phyloP scores from a whole-genome alignment of 2,888 invertebrate species.

The Clitarchus hookeri region DNA sequence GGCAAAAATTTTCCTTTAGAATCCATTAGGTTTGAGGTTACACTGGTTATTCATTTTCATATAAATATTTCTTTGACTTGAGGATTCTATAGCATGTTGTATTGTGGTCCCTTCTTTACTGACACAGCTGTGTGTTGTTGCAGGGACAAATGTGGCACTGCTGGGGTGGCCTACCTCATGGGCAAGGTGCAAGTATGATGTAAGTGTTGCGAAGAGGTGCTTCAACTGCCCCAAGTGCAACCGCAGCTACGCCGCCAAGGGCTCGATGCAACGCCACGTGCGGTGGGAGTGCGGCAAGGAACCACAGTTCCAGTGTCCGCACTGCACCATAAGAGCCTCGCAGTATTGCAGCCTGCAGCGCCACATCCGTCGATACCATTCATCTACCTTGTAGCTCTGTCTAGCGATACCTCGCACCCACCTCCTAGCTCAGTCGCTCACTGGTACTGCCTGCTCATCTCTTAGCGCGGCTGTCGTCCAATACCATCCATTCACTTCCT shows the following conservation, averaged over 20 bases:
- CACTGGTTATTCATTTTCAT: too few relatives aligned
- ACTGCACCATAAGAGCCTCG: constrained; percentile 46
- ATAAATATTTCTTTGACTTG: too few relatives aligned
- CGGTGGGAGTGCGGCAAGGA: constrained; percentile 50
- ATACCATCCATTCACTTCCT: too few relatives aligned
- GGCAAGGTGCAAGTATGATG: background rate
- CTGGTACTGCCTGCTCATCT: too few relatives aligned
- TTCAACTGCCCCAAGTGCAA: constrained; percentile 33
- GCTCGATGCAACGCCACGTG: constrained; percentile 42
- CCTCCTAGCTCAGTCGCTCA: too few relatives aligned
- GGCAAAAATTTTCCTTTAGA: too few relatives aligned
- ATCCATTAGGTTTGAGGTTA: too few relatives aligned
- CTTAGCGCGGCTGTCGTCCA: too few relatives aligned
- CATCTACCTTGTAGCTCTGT: too few relatives aligned
- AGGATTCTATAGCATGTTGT: too few relatives aligned
- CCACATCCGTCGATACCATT: background rate
- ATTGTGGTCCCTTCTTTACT: background rate
- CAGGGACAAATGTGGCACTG: background rate
- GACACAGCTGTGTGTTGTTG: background rate
- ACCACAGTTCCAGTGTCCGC: constrained; percentile 47
- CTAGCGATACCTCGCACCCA: too few relatives aligned
- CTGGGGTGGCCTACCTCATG: background rate
- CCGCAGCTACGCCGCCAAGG: constrained; percentile 38
- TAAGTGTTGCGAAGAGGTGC: background rate
- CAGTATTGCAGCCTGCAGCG: background rate